A percentile compares a stretch with the other conserved stretches of the same genome.
phyloP scores from a whole-genome alignment of 2,113 vertebrate genomes.

The Heptranchias perlo region DNA sequence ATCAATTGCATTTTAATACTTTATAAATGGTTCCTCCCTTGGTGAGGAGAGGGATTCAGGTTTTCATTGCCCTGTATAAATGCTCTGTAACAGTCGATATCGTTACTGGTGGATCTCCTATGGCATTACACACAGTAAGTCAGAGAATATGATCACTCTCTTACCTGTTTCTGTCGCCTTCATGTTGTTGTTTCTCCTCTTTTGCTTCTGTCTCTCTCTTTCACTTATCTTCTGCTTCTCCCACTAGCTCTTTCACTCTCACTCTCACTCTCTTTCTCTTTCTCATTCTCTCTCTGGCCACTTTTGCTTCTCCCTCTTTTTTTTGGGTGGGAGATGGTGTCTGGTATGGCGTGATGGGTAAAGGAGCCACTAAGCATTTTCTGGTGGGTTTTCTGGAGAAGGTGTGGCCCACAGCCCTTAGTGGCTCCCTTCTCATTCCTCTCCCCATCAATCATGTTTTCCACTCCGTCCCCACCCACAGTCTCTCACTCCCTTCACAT shows the following conservation, averaged over 20 bases:
- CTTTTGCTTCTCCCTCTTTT: background rate
- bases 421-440: background rate
- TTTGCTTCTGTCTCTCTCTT: no score
- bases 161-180: no score
- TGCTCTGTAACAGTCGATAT: no score
- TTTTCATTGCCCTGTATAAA: no score
- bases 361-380: background rate
- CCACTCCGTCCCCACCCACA: background rate
- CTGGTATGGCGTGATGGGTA: background rate
- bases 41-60: no score
- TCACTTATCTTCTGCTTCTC: no score
- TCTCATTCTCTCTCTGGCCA: background rate
- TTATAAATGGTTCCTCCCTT: no score
- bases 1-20: no score
- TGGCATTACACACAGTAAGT: no score
- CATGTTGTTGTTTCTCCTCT: no score
- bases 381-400: background rate
- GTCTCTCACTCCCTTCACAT: background rate
- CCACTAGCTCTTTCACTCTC: no score
- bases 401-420: background rate
- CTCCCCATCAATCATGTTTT: background rate
- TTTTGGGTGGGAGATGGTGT: background rate
- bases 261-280: no score
- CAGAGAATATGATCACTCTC: background rate
- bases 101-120: background rate